A percentile compares a stretch with the other conserved stretches of the same genome.
phyloP scores from a whole-genome alignment of 2,888 invertebrate genomes.

The Agrilus biguttatus region DNA sequence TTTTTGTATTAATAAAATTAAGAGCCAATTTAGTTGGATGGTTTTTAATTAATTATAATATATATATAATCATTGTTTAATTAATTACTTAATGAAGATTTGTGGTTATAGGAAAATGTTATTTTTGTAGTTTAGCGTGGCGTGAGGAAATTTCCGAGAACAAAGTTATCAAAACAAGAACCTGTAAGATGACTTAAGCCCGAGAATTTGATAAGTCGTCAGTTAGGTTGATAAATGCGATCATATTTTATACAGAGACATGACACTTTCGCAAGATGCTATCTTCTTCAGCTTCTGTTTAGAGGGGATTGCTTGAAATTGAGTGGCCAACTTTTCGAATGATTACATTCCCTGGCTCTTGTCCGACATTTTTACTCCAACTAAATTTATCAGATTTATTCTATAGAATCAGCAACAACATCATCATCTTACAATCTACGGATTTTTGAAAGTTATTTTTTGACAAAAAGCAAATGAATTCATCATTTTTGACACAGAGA shows the following conservation, averaged over 20 bases:
- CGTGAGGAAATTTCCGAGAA: neutral
- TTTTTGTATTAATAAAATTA: too few relatives aligned
- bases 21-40: too few relatives aligned
- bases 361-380: too few relatives aligned
- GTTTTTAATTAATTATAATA: neutral
- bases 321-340: too few relatives aligned
- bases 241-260: slow-evolving; percentile 29
- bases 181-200: slow-evolving; percentile 11
- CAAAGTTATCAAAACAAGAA: neutral
- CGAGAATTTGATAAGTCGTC: slow-evolving; percentile 25
- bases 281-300: slow-evolving; percentile 12
- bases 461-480: too few relatives aligned
- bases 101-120: neutral
- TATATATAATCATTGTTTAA: neutral
- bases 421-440: too few relatives aligned
- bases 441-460: too few relatives aligned
- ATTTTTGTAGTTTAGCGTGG: neutral
- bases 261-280: slow-evolving; percentile 29
- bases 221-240: slow-evolving; percentile 26
- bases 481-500: too few relatives aligned
- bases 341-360: too few relatives aligned
- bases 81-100: neutral
- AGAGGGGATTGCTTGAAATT: too few relatives aligned
- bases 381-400: too few relatives aligned
- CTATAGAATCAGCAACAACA: too few relatives aligned